Evolutionary conservation across 1,140 invertebrate species (phyloP), one percentile per base, ranked within the genome.

Genomic region (Drosophila trapezifrons): DNA sequence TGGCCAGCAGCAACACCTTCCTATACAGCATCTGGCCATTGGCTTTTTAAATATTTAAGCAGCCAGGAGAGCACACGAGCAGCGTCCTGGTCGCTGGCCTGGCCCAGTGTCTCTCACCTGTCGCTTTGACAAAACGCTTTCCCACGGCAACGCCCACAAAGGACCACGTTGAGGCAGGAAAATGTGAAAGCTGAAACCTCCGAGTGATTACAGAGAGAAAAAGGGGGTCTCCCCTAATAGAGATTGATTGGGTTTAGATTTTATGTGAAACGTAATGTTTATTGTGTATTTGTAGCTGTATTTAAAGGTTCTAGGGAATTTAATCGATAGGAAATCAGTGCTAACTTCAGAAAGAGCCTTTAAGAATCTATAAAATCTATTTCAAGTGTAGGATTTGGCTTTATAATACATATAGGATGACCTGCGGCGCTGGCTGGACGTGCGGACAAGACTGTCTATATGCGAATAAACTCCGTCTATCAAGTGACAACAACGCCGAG

Each of bases 21-120:
- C 51, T 54, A 54, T 54, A 32, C 29, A 47, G 62, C 64, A 56
- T 29, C 71, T 58, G 70, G 52, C 43, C 78, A 57, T 42, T 76
- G 49, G 72, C 66, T 59, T 67, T 78, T 69, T 82, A 52, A 83
- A 77, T 77, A 77, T 83, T 79, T 79, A 75, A 75, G 59, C 82
- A 49, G 42, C 35, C 40, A n/a, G 47, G 20, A 37, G 66, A 37
- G 51, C 32, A 37, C 18, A 54, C 51, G 32, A 52, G 49, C 49
- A 18, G n/a, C n/a, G 47, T 5, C 18, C 27, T n/a, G n/a, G n/a
- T n/a, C n/a, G n/a, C n/a, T n/a, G n/a, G n/a, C n/a, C n/a, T n/a
- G n/a, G 47, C 47, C 17, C 51, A 22, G 51, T 54, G 51, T 54
- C 51, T 37, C 51, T 10, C 51, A 77, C 65, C 77, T 69, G 80